Base-by-base conservation (phyloP, 2,797 vertebrate species). In the Protonibea diacanthus region DNA sequence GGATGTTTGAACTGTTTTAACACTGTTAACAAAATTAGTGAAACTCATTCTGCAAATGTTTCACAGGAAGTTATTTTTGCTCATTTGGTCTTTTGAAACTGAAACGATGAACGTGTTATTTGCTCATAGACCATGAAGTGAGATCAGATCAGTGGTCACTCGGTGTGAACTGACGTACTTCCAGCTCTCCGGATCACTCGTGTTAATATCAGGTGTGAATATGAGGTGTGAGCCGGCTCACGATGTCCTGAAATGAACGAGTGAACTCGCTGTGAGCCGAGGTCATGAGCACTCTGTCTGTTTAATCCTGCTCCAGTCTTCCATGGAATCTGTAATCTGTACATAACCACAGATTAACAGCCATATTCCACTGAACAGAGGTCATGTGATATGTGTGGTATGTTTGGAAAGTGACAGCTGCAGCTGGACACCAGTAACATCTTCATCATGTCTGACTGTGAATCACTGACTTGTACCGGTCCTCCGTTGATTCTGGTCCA, bases 241-340 rank as follows among this genome's bases (percentile, higher is more conserved):
- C 45, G 52, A 27, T 14, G 18, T 42, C 40, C 14, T 55, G 52
- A 12, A 57, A 5, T 27, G 8, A 29, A 18, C 5, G n/a, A 13
- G 18, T 10, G 33, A 9, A 33, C 33, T 33, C 6, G 8, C 2
- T 8, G 7, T 33, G 33, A 71, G 18, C 60, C 25, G 58, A 78
- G 25, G 44, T 72, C 68, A n/a, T 47, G 51, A 29, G n/a, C 62
- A 10, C 38, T 4, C 2, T 7, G 3, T 49, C 13, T 18, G 67
- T 23, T 29, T 67, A 68, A 82, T 78, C 79, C 52, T 17, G 20
- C 10, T 0, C 25, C 55, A 20, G 40, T 72, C 63, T 53, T 29
- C 15, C 25, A 8, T 1, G 20, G 57, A 69, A 72, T 76, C 71
- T 61, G 53, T 25, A 25, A 33, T 63, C 48, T 70, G 55, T 40